Evolutionary conservation across 2,888 invertebrate species (phyloP), one percentile per base, ranked within the genome.

Genomic region (Pammene aurita): DNA sequence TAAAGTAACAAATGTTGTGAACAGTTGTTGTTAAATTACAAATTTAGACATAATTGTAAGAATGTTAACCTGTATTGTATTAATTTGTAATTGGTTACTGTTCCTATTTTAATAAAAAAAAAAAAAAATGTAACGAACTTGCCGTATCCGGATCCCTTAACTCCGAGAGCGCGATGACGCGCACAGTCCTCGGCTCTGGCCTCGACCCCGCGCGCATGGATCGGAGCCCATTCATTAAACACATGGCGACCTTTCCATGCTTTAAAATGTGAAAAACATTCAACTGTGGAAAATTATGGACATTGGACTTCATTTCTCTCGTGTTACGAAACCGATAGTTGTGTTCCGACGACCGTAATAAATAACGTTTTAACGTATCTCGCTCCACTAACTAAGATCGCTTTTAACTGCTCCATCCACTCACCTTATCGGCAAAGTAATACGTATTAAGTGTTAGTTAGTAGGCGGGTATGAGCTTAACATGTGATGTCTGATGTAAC

Each of bases 351-450:
- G 69, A 69, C 65, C 65, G 65, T 64, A 46, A 69, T 69, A 69
- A 69, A 69, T 65, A 69, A 69, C 34, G 69, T 64, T 69, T 65
- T 65, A 69, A 46, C 69, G 65, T 60, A 69, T 60, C 69, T 65
- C 60, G 11, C 26, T 52, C 63, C 61, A 48, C 55, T 69, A 69
- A 69, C 68, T 69, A 65, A 60, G 54, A 55, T 69, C 65, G 60
- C 26, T 64, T 54, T 50, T 54, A 69, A 69, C 68, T 69, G 68
- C 68, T 69, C 68, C 68, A 64, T 69, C 68, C 68, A 69, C 68
- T 69, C 68, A 64, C 57, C 68, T 69, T 69, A 69, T 69, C 68
- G 58, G 54, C 58, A 69, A 69, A 69, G 64, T 69, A 69, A 69
- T 64, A 41, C 64, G 64, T 64, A 69, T 69, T 69, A 64, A 58